Percentiles rank a stretch among this genome's conserved stretches.
Conservation (phyloP, 2,797 vertebrate species). For the Crocidura indochinensis region DNA sequence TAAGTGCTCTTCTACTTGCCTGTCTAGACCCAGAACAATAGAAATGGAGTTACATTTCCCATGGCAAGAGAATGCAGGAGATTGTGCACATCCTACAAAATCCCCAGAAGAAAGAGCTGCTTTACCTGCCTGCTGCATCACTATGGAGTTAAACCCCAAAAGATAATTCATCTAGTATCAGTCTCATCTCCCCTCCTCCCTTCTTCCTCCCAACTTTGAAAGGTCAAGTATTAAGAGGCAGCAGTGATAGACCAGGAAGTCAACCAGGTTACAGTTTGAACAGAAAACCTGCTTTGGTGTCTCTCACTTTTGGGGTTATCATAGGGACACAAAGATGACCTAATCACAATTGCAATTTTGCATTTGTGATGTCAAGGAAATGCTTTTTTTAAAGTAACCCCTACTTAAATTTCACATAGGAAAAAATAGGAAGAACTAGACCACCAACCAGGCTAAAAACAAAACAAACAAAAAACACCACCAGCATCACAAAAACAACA, state of each 20-base stretch:
- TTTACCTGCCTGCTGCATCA: not conserved
- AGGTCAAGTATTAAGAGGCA: too few species aligned
- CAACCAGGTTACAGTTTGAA: not conserved
- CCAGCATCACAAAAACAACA: too few species aligned
- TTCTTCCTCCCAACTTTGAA: rapidly evolving
- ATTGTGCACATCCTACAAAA: not conserved
- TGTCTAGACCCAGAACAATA: not conserved
- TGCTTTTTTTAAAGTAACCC: not conserved
- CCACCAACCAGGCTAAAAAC: too few species aligned
- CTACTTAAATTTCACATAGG: too few species aligned
- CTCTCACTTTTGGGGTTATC: rapidly evolving
- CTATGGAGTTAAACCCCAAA: not conserved
- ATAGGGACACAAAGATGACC: not conserved
- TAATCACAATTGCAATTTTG: not conserved
- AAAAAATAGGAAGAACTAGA: too few species aligned
- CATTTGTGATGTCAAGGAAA: not conserved
- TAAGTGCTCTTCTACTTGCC: not conserved
- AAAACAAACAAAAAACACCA: too few species aligned
- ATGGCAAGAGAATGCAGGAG: not conserved
- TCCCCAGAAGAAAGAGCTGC: not conserved
- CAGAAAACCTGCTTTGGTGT: rapidly evolving
- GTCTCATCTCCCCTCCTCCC: not conserved
- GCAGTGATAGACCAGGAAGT: not conserved
- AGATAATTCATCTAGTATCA: not conserved
- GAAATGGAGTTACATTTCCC: not conserved